Evolutionary conservation across 2,113 vertebrate species (phyloP), one percentile per base, ranked within the genome.

Genomic region (Rhabdomys dilectus): DNA sequence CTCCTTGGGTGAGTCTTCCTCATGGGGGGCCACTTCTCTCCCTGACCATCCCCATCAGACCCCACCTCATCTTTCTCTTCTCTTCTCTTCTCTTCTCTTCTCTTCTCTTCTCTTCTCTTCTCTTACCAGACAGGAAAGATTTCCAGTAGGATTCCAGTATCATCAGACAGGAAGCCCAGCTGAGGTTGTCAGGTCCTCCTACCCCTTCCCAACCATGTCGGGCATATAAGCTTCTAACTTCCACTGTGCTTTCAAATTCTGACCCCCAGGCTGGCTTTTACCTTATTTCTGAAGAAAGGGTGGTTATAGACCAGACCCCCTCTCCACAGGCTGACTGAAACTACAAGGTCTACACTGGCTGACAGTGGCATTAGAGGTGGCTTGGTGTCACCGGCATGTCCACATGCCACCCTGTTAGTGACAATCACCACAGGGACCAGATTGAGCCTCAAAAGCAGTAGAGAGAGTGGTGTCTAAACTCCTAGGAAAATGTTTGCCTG

Each of bases 151-250:
- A 16, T 34, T 26, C 62, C 3, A 21, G 45, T 7, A 11, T 39
- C 34, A 17, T 70, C 48, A 42, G 31, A 22, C 24, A 21, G 16
- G 60, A 39, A 39, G 0, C 58, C 5, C 10, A 29, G 34, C n/a
- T 60, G 1, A 2, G 7, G n/a, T 21, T n/a, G 8, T 42, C 85
- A 45, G 1, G 29, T 36, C 17, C 5, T 24, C 73, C 39, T 9
- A 5, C 29, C 22, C 16, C 29, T 45, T n/a, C 45, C 58, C 2
- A 13, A 26, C 0, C 7, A 19, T 39, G 60, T 78, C 0, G 7
- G 19, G 19, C 22, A 26, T 3, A 26, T 13, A 39, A 24, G 36
- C n/a, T 15, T 36, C 53, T 45, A 21, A 42, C 34, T 29, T 4
- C n/a, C 17, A 21, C 22, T 9, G 19, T 42, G 48, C 9, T 68